Conservation (phyloP, 2,888 invertebrate species). For the Willowsia nigromaculata region DNA sequence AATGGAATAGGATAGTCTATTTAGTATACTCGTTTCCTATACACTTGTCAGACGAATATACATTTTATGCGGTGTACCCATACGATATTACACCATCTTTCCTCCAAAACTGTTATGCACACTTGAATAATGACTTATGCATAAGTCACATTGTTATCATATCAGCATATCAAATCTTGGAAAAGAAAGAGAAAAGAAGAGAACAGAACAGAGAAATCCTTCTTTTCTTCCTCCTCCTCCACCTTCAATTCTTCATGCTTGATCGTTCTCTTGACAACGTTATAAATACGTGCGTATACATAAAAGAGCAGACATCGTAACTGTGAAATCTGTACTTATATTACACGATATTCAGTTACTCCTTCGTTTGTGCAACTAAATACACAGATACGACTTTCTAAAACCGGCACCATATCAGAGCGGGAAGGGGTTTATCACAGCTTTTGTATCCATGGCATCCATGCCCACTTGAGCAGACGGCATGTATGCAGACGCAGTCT, state of each 20-base stretch:
- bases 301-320: constrained; percentile 36
- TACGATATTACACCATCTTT: constrained; percentile 16
- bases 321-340: constrained; percentile 48
- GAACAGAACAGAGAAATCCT: constrained; percentile 59
- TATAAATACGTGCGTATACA: constrained; percentile 7
- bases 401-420: no score
- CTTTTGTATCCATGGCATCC: no score
- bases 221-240: constrained; percentile 54
- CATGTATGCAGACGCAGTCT: no score
- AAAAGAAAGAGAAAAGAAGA: constrained; percentile 29
- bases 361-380: not conserved
- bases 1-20: not conserved
- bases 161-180: constrained; percentile 70
- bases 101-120: constrained; percentile 52
- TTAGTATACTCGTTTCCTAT: not conserved
- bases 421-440: no score
- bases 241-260: constrained; percentile 70
- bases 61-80: not conserved
- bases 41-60: not conserved
- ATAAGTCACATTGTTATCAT: constrained; percentile 70
- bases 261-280: constrained; percentile 67
- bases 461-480: no score
- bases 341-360: constrained; percentile 33
- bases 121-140: constrained; percentile 69
- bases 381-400: not conserved